Percentiles rank a stretch among this genome's conserved stretches.
Evolutionary conservation across 2,797 vertebrate genomes (phyloP).

Genomic region (Myotis myotis): DNA sequence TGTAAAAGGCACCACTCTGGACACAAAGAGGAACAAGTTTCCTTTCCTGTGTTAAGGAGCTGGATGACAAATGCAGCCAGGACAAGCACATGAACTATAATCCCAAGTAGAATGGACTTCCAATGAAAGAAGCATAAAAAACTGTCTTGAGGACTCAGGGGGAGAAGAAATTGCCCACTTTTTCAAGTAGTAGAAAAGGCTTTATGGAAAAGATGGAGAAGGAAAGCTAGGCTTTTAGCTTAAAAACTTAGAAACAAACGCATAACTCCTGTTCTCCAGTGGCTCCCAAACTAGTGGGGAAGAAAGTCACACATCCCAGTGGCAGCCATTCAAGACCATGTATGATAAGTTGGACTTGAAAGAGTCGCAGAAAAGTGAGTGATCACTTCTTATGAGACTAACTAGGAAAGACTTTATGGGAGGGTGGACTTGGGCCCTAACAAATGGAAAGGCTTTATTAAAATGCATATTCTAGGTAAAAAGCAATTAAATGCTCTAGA

Average conservation of each 20-base stretch:
- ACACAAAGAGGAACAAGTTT: neutral
- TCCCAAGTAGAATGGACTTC: neutral
- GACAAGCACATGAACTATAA: neutral
- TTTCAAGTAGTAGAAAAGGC: neutral
- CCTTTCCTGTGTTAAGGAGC: neutral
- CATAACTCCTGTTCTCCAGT: neutral
- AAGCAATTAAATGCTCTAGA: neutral
- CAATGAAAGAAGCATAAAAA: neutral
- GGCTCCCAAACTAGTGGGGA: neutral
- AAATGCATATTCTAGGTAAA: neutral
- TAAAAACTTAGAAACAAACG: neutral
- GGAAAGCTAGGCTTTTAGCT: neutral
- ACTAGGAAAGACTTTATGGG: neutral
- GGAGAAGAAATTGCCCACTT: neutral
- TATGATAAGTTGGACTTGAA: neutral
- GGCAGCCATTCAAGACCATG: neutral
- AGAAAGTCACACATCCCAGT: neutral
- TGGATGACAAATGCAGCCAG: neutral
- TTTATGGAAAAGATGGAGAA: neutral
- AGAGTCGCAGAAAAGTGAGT: neutral
- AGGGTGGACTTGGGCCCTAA: neutral
- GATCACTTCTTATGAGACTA: neutral
- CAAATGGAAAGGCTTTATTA: neutral
- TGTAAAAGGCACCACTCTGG: neutral
- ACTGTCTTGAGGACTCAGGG: neutral